phyloP scores from a whole-genome alignment of 2,797 vertebrate species.

The Potorous gilbertii region DNA sequence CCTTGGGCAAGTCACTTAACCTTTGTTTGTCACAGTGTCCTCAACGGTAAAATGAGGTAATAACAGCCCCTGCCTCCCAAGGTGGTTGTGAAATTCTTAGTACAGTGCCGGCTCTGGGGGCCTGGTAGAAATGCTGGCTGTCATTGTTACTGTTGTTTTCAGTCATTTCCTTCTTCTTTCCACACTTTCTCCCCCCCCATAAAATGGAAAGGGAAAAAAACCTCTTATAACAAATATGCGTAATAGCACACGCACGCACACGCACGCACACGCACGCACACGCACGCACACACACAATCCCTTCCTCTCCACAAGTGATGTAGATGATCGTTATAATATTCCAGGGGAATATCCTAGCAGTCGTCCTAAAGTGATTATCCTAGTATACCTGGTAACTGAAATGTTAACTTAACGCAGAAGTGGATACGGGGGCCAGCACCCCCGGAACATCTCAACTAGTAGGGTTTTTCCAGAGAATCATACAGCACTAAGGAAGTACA shows the following conservation, averaged over 20 bases:
- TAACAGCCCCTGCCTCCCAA: constrained; percentile 54
- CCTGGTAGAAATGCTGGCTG: background rate
- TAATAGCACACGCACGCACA: accelerated
- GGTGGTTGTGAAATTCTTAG: background rate
- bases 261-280: too few species aligned
- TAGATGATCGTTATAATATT: background rate
- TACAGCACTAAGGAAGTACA: background rate
- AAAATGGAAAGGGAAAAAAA: background rate
- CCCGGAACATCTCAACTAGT: background rate
- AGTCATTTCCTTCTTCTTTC: background rate
- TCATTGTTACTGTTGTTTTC: background rate
- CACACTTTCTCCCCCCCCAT: background rate
- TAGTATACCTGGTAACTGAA: background rate
- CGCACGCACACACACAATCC: too few species aligned
- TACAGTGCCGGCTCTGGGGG: background rate
- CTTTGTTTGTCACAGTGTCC: constrained; percentile 24
- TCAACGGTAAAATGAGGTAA: constrained; percentile 65
- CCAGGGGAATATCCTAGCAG: too few species aligned
- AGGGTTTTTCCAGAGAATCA: background rate
- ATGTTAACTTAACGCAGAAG: background rate
- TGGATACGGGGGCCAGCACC: background rate
- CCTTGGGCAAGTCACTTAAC: constrained; percentile 6
- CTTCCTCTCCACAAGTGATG: background rate
- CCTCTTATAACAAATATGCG: background rate
- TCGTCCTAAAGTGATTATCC: background rate